These are phyloP conservation scores for Epizoanthus rinbou DNA, from an alignment of 92 coral and sea anemone species.

Conservation along the genomic window DNA sequence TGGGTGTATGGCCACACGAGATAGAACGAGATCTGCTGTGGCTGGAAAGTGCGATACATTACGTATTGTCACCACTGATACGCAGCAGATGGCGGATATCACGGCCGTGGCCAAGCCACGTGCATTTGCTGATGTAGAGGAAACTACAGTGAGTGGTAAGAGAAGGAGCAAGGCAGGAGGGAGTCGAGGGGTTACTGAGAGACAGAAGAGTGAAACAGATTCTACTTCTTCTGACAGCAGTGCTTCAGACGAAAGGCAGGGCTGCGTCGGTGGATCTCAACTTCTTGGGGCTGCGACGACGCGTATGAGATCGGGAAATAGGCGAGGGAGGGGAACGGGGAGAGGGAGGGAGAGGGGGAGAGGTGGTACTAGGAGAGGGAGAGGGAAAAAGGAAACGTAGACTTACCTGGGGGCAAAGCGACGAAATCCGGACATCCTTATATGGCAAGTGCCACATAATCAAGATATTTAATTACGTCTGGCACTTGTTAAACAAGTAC, in stretches of 20 bases:
- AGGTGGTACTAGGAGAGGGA: background rate
- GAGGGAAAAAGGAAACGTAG: background rate
- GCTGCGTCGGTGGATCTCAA: background rate
- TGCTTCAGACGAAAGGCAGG: background rate
- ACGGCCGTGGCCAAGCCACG: background rate
- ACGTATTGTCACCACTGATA: background rate
- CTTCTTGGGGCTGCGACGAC: background rate
- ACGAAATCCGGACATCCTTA: too few species aligned
- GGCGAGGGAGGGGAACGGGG: slow-evolving; percentile 16
- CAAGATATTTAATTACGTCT: too few species aligned
- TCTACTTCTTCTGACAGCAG: slow-evolving; percentile 24
- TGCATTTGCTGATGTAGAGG: background rate
- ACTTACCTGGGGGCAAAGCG: background rate
- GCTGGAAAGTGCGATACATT: background rate
- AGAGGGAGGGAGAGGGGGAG: background rate
- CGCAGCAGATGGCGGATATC: background rate
- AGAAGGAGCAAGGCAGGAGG: background rate
- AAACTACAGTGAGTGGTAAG: background rate
- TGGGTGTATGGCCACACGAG: background rate
- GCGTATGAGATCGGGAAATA: background rate
- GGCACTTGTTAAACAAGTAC: too few species aligned
- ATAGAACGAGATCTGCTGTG: background rate
- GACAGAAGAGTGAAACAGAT: background rate
- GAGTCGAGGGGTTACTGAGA: background rate
- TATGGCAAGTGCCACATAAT: too few species aligned